phyloP scores from a whole-genome alignment of 2,888 invertebrate species.

The Harpagoxenus sublaevis region DNA sequence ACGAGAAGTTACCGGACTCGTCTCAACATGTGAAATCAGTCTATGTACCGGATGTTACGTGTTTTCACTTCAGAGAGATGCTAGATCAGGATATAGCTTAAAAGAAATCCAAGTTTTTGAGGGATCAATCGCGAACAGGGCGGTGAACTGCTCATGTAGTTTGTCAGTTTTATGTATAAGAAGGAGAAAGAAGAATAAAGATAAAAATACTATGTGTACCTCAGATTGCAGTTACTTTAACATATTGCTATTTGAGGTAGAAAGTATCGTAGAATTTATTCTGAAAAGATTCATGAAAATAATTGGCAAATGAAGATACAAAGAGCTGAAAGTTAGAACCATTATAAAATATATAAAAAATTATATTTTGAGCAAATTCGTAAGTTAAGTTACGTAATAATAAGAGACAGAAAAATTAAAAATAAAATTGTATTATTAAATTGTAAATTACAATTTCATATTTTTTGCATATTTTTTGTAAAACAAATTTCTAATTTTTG shows the following conservation, averaged over 20 bases:
- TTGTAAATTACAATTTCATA: background rate
- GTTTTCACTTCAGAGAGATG: constrained; percentile 57
- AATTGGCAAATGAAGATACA: background rate
- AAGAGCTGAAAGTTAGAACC: background rate
- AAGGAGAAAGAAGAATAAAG: background rate
- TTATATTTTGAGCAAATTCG: background rate
- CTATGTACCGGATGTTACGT: constrained; percentile 58
- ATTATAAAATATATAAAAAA: background rate
- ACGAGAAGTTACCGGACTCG: constrained; percentile 34
- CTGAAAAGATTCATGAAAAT: constrained; percentile 12
- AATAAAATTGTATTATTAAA: background rate
- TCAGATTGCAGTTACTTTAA: background rate
- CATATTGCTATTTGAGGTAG: background rate
- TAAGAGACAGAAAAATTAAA: background rate
- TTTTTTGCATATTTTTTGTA: background rate
- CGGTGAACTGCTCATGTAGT: background rate
- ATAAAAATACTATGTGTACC: no score
- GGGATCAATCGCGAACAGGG: background rate
- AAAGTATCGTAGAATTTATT: background rate
- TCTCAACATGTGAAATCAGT: constrained; percentile 1
- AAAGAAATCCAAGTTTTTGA: constrained; percentile 37
- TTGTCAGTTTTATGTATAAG: constrained; percentile 18
- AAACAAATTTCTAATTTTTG: background rate
- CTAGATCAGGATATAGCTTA: constrained; percentile 40
- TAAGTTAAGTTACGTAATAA: background rate